Conservation (phyloP, 2,797 vertebrate species). For the Gymnopithys bicolor region DNA sequence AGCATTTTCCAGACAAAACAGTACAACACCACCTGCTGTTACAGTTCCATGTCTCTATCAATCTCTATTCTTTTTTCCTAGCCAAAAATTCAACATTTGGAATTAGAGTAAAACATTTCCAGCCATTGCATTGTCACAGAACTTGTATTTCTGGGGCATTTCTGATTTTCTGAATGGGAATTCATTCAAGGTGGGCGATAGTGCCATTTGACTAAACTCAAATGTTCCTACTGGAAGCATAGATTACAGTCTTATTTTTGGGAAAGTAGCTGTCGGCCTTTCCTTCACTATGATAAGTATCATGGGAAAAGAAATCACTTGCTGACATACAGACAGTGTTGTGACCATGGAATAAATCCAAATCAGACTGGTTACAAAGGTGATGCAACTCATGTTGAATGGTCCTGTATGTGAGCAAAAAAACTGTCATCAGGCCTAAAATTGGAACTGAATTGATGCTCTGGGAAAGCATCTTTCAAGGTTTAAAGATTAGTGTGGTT, state of each 20-base stretch:
- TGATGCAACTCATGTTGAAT: neutral
- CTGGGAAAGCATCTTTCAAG: neutral
- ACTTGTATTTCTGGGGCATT: neutral
- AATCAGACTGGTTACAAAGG: neutral
- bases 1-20: neutral
- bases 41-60: neutral
- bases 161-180: neutral
- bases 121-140: neutral
- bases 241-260: neutral
- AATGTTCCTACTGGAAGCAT: neutral
- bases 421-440: neutral
- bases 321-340: neutral
- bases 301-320: neutral
- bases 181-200: neutral
- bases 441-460: neutral
- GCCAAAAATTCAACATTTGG: neutral
- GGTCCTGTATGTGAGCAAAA: neutral
- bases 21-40: neutral
- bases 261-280: neutral
- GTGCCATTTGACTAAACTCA: neutral
- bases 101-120: neutral
- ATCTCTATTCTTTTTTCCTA: neutral
- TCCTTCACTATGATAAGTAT: neutral
- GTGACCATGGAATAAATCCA: neutral
- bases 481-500: neutral